Percentiles rank a stretch among this genome's conserved stretches.
phyloP scores from a whole-genome alignment of 2,888 invertebrate species.

The Drosophila gaucha region DNA sequence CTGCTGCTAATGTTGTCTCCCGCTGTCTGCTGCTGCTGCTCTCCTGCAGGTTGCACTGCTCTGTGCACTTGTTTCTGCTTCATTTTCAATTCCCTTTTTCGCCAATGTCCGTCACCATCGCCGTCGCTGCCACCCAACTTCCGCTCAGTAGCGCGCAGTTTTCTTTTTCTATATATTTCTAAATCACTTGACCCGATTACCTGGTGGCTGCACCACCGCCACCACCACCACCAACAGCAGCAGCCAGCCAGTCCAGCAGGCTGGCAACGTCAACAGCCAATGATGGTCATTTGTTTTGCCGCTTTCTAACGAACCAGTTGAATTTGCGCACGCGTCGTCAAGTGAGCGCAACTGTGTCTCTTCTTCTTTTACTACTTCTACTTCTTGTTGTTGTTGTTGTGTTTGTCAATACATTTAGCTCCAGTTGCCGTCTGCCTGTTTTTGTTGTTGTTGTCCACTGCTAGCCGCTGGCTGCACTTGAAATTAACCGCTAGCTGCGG shows the following conservation, averaged over 20 bases:
- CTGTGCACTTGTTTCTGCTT: constrained; percentile 48
- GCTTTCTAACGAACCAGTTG: constrained; percentile 80
- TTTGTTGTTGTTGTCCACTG: constrained; percentile 24
- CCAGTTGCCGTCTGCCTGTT: constrained; percentile 24
- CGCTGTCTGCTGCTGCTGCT: constrained; percentile 30
- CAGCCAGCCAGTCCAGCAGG: constrained; percentile 21
- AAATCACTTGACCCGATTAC: constrained; percentile 81
- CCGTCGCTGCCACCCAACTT: constrained; percentile 42
- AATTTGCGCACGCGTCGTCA: constrained; percentile 75
- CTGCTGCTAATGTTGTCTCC: constrained; percentile 45
- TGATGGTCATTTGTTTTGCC: constrained; percentile 78
- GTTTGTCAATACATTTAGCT: constrained; percentile 26
- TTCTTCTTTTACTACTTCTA: constrained; percentile 9
- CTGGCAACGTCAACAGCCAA: constrained; percentile 41
- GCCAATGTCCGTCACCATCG: constrained; percentile 32
- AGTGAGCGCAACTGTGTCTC: constrained; percentile 50
- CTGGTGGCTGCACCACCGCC: constrained; percentile 67
- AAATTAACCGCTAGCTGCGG: constrained; percentile 33
- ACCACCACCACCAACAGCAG: constrained; percentile 31
- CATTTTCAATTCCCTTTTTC: constrained; percentile 51
- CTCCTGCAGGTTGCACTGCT: constrained; percentile 65
- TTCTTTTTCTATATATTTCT: constrained; percentile 56
- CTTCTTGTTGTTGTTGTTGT: constrained; percentile 21
- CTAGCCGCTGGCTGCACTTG: constrained; percentile 46
- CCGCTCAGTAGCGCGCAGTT: constrained; percentile 42